Evolutionary conservation across 2,113 vertebrate species (phyloP), one percentile per base, ranked within the genome.

Genomic region (Cavia porcellus): DNA sequence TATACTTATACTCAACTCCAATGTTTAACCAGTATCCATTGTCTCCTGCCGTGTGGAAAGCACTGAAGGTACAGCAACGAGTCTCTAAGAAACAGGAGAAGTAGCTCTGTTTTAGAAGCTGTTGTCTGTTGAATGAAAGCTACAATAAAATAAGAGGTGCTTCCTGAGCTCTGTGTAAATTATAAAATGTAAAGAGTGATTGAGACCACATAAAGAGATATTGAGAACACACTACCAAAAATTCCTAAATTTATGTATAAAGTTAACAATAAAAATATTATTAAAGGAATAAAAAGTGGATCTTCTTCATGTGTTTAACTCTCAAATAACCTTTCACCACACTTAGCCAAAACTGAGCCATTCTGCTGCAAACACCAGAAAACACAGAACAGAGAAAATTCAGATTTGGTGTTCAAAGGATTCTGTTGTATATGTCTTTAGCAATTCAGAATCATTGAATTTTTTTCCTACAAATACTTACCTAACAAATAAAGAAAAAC

Each of bases 91-190:
- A 86, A 38, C 64, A 75, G 61, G 5, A 83, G 28, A 85, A 70
- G 25, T 10, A 70, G 25, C 9, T 85, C 13, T n/a, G 50, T 50
- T 50, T 13, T n/a, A 81, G 70, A 95, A 87, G 5, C 25, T 87
- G 32, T n/a, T 20, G 74, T 35, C 55, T 72, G n/a, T 50, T 72
- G 35, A 74, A 38, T 75, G 64, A 83, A 96, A 62, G 9, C 1
- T 68, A 28, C 64, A 90, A 64, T 77, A 92, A 87, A 90, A 59
- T 89, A 50, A 94, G 22, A 81, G n/a, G 80, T 30, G 24, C 83
- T 86, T 88, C 47, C 68, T 11, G 38, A 80, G 55, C 38, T 83
- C 11, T 80, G 61, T 19, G 61, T 32, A 72, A 94, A 87, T 24
- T n/a, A 42, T 47, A 59, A 90, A 92, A 4, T 38, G 72, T 94